A percentile compares a stretch with the other conserved stretches of the same genome.
phyloP scores from a whole-genome alignment of 2,888 invertebrate species.

The Drosophila peninsularis region DNA sequence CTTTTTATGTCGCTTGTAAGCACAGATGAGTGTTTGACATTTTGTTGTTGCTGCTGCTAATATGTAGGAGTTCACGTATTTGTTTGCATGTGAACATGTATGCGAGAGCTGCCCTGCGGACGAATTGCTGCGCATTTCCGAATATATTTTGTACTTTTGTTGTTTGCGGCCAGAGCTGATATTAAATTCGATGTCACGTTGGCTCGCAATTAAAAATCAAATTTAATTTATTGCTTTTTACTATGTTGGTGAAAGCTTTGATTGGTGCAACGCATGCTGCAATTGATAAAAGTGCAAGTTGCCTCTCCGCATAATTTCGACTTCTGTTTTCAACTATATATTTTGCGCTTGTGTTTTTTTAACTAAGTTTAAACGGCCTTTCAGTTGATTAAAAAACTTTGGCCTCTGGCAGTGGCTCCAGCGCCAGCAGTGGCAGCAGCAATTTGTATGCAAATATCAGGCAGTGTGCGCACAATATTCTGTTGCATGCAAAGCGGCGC shows the following conservation, averaged over 20 bases:
- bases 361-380: constrained; percentile 77
- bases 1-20: constrained; percentile 45
- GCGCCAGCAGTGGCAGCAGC: constrained; percentile 24
- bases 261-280: constrained; percentile 43
- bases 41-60: constrained; percentile 23
- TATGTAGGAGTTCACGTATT: constrained; percentile 37
- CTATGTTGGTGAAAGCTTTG: constrained; percentile 14
- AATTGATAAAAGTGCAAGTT: constrained; percentile 39
- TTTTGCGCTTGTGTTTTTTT: constrained; percentile 41
- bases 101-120: constrained; percentile 27
- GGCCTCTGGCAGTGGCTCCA: constrained; percentile 46
- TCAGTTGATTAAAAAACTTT: constrained; percentile 80
- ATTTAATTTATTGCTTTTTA: constrained; percentile 23
- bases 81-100: not conserved
- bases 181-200: constrained; percentile 47
- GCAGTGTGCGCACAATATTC: constrained; percentile 61
- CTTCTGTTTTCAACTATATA: constrained; percentile 5
- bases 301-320: constrained; percentile 57
- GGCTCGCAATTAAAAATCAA: constrained; percentile 63
- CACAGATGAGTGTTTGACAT: constrained; percentile 32
- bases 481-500: constrained; percentile 67
- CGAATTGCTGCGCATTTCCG: constrained; percentile 41
- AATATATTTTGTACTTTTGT: not conserved
- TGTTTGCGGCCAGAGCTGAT: not conserved
- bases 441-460: constrained; percentile 78